Base-by-base conservation (phyloP, 2,888 invertebrate genomes). In the Cephus pulcher region DNA sequence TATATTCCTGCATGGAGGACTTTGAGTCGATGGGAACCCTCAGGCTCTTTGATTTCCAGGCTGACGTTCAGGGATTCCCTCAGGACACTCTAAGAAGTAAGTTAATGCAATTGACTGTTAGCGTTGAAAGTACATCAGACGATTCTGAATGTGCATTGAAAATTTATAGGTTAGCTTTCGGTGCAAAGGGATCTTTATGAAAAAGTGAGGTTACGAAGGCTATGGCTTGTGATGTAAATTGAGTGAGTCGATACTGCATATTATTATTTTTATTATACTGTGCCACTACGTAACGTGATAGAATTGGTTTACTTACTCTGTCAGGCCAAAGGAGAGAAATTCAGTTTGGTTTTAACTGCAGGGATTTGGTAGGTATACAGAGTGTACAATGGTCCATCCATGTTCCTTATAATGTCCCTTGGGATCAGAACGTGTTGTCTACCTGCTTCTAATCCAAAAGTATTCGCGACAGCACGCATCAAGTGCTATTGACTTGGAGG, bases 401-500 rank as follows among this genome's bases (percentile, higher is more conserved):
- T 86, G 86, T 84, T 86, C 77, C 82, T 83, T 81, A 80, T 86
- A 83, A 82, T 83, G 80, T 85, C 84, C 77, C 76, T 74, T 82
- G 80, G 86, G 86, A 86, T 86, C 78, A 75, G 69, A 70, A 75
- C 78, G 77, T 78, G 74, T 77, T 79, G 79, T 80, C 79, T 84
- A 83, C 86, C 84, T 86, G 86, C 78, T 78, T 68, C 77, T 83
- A 84, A 84, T 88, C 87, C 87, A 84, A 81, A 84, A 86, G 84
- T 80, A 80, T 83, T 83, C 84, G 85, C 84, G 80, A 80, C 82
- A 87, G 82, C 87, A 88, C 87, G 87, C 83, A 84, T 85, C 84
- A 79, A 80, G 76, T 69, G 78, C 78, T 75, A 78, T 78, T 78
- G 74, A 70, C 78, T 78, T 56, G 68, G 34, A 69, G 78, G 78